These are phyloP conservation scores for Zaprionus camerounensis DNA, from an alignment of 1,140 invertebrate species.

Conservation along the genomic window DNA sequence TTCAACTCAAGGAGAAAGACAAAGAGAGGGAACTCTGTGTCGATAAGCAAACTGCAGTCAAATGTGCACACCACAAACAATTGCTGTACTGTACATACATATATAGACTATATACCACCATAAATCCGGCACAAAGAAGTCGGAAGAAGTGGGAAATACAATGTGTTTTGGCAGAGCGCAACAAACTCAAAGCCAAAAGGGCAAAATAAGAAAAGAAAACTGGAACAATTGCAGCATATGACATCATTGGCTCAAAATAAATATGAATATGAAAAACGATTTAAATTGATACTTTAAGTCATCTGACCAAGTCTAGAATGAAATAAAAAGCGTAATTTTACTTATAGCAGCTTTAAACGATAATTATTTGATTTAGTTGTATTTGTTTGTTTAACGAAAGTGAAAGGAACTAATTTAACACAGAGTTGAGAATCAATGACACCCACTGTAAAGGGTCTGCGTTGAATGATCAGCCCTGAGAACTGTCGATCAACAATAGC, in stretches of 20 bases:
- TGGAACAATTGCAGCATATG: constrained; percentile 51
- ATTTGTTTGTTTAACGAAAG: background rate
- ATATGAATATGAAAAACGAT: background rate
- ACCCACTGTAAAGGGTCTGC: background rate
- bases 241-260: constrained; percentile 50
- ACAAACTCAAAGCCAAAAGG: constrained; percentile 53
- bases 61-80: constrained; percentile 36
- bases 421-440: background rate
- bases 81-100: background rate
- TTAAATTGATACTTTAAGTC: constrained; percentile 2
- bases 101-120: constrained; percentile 6
- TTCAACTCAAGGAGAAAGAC: constrained; percentile 27
- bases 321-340: background rate
- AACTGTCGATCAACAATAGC: constrained; percentile 11
- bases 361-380: background rate
- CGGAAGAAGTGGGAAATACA: constrained; percentile 36
- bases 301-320: background rate
- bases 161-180: constrained; percentile 59
- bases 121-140: constrained; percentile 21
- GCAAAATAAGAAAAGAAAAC: constrained; percentile 33
- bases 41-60: constrained; percentile 51
- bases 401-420: background rate
- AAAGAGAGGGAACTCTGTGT: constrained; percentile 42
- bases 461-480: constrained; percentile 10
- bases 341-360: background rate